These are phyloP conservation scores for Ibycter americanus DNA, from an alignment of 2,797 vertebrate species.

Conservation along the genomic window DNA sequence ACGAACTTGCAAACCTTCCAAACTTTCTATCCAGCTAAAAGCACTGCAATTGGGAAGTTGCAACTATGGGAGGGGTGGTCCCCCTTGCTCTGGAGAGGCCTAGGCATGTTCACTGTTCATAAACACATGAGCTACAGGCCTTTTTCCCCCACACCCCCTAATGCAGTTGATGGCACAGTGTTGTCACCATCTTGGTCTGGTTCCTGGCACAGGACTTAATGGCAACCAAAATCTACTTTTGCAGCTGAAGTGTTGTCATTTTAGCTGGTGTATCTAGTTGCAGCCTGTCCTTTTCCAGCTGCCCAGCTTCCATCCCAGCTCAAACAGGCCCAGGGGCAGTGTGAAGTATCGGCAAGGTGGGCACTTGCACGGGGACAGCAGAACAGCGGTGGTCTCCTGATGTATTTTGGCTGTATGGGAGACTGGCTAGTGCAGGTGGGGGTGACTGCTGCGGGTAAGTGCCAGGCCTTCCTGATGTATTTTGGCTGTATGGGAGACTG, in stretches of 20 bases:
- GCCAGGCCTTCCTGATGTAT: neutral
- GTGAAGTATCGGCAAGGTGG: neutral
- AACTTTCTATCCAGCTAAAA: neutral
- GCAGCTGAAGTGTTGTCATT: neutral
- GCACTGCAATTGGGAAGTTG: neutral
- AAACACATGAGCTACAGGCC: neutral
- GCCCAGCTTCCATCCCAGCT: neutral
- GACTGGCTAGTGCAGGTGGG: neutral
- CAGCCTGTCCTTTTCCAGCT: neutral
- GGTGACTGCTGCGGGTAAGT: neutral
- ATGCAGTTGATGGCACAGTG: neutral
- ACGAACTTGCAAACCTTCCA: neutral
- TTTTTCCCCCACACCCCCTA: neutral
- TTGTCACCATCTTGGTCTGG: neutral
- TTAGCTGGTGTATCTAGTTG: neutral
- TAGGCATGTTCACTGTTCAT: neutral
- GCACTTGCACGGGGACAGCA: neutral
- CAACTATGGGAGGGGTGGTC: neutral
- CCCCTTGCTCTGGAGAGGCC: neutral
- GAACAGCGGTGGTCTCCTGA: neutral
- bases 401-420: neutral
- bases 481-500: neutral
- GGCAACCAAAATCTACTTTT: neutral
- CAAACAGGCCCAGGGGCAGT: neutral
- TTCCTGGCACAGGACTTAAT: neutral